Evolutionary conservation across 2,113 vertebrate species (phyloP).

Genomic region (Lanius ludovicianus): DNA sequence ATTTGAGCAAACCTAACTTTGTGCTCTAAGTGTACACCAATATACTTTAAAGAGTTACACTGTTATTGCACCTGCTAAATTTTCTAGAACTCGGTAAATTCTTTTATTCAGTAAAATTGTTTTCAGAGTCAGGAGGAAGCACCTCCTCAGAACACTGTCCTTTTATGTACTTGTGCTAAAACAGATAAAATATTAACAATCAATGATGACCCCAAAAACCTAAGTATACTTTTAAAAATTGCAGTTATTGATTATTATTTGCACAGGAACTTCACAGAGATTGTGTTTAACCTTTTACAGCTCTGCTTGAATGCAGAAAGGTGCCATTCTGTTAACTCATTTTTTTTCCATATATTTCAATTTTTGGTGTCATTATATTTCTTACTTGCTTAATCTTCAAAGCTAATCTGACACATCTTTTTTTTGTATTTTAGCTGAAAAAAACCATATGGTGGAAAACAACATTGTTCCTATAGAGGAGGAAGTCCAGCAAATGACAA

Average conservation of each 20-base stretch:
- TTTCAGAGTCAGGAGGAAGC: neutral
- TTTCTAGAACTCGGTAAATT: neutral
- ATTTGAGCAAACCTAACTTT: neutral
- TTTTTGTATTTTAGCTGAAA: neutral
- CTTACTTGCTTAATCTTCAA: neutral
- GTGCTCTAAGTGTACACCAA: neutral
- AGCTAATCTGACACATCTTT: neutral
- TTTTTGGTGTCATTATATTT: neutral
- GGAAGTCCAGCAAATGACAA: neutral
- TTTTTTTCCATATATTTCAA: neutral
- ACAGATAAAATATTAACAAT: neutral
- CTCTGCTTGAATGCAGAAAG: neutral
- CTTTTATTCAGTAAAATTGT: neutral
- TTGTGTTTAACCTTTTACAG: neutral
- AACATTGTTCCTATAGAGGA: neutral
- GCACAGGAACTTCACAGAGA: neutral
- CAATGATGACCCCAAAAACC: neutral
- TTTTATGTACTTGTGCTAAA: neutral
- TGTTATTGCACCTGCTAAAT: neutral
- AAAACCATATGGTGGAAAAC: neutral
- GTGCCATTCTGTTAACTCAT: neutral
- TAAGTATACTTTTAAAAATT: neutral
- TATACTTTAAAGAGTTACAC: neutral
- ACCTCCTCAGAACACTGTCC: neutral
- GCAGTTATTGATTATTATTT: neutral